A percentile compares a stretch with the other conserved stretches of the same genome.
Conservation (phyloP, 1,140 invertebrate genomes). For the Caenorhabditis latens region DNA sequence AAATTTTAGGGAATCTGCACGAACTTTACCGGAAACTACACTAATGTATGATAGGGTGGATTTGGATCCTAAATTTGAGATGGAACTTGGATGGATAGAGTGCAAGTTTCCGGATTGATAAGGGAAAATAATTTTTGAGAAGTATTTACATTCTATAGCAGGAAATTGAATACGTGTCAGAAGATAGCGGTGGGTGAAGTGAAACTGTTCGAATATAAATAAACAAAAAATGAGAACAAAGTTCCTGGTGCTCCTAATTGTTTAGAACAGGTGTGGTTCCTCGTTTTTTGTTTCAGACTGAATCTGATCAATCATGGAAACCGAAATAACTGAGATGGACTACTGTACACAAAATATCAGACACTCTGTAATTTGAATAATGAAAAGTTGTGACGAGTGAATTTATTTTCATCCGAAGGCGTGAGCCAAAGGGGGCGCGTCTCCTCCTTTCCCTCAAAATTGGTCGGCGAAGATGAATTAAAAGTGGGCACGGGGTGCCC, state of each 20-base stretch:
- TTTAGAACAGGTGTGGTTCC: too few species aligned
- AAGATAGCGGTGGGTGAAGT: neutral
- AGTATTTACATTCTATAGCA: neutral
- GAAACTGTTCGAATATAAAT: neutral
- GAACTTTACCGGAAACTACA: constrained; percentile 27
- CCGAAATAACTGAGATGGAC: too few species aligned
- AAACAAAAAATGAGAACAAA: too few species aligned
- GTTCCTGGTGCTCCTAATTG: too few species aligned
- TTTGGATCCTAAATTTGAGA: constrained; percentile 21
- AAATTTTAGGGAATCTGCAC: constrained; percentile 26
- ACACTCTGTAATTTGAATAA: constrained; percentile 1
- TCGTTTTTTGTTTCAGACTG: too few species aligned
- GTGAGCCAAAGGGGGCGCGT: constrained; percentile 21
- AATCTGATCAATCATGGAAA: too few species aligned
- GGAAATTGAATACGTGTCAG: neutral
- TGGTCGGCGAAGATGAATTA: constrained; percentile 47
- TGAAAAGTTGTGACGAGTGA: constrained; percentile 26
- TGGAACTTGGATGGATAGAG: constrained; percentile 8
- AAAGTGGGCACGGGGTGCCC: constrained; percentile 40
- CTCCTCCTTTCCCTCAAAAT: constrained; percentile 27
- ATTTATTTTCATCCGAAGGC: constrained; percentile 9
- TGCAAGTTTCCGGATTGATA: constrained; percentile 52
- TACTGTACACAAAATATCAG: neutral
- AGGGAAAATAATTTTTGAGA: neutral
- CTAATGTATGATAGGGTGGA: neutral